Base-by-base conservation (phyloP, 1,140 invertebrate genomes). In the Zaprionus inermis region DNA sequence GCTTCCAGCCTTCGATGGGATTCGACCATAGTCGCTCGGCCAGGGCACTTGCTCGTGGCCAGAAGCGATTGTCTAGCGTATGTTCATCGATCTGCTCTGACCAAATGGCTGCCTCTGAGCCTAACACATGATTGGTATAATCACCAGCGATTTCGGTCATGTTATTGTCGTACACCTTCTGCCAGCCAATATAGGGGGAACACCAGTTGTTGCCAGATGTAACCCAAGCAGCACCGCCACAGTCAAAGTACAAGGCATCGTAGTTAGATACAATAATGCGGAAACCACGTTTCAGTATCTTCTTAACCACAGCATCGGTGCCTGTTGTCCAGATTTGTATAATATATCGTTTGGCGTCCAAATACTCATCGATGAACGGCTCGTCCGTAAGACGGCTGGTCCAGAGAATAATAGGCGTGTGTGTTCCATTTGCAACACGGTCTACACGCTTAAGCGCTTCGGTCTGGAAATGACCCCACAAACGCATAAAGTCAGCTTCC, bases 131-230 rank as follows among this genome's bases (percentile, higher is more conserved):
- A 70, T 94, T 72, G 4, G 91, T 92, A 66, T 94, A 93, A 3
- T 92, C 90, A 16, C 93, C 91, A 2, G 93, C 94, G 60, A 97
- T 94, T 6, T 92, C 79, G 20, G 92, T 91, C 1, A 96, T 95
- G 74, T 94, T 95, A 91, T 97, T 97, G 6, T 95, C 94, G 80
- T 97, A 98, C 9, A 97, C 94, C 77, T 95, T 95, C 92, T 98
- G 97, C 97, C 97, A 98, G 3, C 96, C 95, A 89, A 96, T 97
- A 92, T 97, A 97, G 0, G 97, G 97, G 0, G 96, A 94, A 91
- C 97, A 97, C 97, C 97, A 97, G 90, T 97, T 97, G 78, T 95
- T 96, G 89, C 95, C 95, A 66, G 92, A 92, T 2, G 92, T 93
- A 5, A 95, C 94, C 95, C 95, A 95, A 3, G 93, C 93, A 14